Percentiles rank a stretch among this genome's conserved stretches.
Conservation (phyloP, 2,113 vertebrate species). For the Cinclus cinclus region DNA sequence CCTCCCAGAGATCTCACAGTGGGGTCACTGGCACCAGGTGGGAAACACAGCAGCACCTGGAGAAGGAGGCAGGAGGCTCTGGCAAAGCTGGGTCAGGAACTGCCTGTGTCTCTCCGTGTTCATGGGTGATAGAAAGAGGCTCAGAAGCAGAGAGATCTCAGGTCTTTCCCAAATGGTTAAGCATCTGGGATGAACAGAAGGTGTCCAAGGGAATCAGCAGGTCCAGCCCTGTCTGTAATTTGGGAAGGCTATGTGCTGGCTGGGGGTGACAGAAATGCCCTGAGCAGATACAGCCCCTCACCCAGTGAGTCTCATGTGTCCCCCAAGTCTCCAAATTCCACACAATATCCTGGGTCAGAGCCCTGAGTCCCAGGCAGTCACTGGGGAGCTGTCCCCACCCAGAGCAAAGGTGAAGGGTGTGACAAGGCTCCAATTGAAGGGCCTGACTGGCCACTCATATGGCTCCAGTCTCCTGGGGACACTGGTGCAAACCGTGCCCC, state of each 20-base stretch:
- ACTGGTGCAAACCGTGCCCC: accelerated
- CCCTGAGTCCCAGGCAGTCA: background rate
- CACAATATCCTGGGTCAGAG: background rate
- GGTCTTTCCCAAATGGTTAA: background rate
- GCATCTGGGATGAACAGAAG: background rate
- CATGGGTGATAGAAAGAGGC: background rate
- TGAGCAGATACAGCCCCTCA: background rate
- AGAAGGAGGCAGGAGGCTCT: background rate
- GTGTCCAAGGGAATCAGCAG: accelerated
- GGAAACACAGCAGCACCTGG: accelerated
- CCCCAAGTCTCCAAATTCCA: accelerated
- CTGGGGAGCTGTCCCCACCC: background rate
- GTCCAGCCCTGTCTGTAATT: background rate
- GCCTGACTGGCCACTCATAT: background rate
- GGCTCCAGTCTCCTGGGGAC: background rate
- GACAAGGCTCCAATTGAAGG: background rate
- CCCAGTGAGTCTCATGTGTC: background rate
- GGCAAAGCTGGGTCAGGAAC: background rate
- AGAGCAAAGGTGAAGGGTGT: background rate
- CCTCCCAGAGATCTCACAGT: accelerated
- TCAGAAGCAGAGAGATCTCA: background rate
- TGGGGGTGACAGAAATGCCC: background rate
- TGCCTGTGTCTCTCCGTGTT: accelerated
- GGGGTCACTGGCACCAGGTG: background rate
- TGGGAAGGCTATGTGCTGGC: background rate